phyloP scores from a whole-genome alignment of 2,888 invertebrate genomes.

The Leucoptera coffeella region DNA sequence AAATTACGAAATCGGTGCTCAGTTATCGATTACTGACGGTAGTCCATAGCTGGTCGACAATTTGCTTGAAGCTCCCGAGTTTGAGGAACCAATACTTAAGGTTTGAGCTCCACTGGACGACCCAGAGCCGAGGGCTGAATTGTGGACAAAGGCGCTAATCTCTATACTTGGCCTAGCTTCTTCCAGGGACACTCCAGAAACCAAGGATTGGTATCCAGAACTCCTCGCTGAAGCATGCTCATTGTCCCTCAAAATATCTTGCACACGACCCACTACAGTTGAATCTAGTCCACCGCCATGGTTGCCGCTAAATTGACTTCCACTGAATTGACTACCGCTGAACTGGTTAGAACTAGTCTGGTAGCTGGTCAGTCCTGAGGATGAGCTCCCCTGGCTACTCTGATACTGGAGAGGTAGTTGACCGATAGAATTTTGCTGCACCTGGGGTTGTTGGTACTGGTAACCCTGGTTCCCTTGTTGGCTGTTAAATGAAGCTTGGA shows the following conservation, averaged over 20 bases:
- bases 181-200: slow-evolving; percentile 34
- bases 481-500: slow-evolving; percentile 6
- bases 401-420: slow-evolving; percentile 15
- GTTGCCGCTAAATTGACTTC: slow-evolving; percentile 2
- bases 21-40: slow-evolving; percentile 13
- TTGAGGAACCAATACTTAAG: no score
- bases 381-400: slow-evolving; percentile 9
- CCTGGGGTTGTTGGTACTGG: slow-evolving; percentile 5
- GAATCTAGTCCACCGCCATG: slow-evolving; percentile 27
- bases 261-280: slow-evolving; percentile 23
- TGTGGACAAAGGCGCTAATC: slow-evolving; percentile 33
- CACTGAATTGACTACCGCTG: slow-evolving; percentile 14
- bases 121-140: slow-evolving; percentile 12
- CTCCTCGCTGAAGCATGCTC: slow-evolving; percentile 32
- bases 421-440: not conserved
- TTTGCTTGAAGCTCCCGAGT: slow-evolving; percentile 7
- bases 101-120: slow-evolving; percentile 4
- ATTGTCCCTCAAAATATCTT: slow-evolving; percentile 29
- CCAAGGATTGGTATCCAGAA: slow-evolving; percentile 28
- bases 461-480: slow-evolving; percentile 3
- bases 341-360: slow-evolving; percentile 34
- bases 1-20: not conserved
- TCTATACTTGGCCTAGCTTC: slow-evolving; percentile 37
- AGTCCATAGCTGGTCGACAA: slow-evolving; percentile 17
- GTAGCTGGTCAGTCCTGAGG: slow-evolving; percentile 20